Evolutionary conservation across 1,140 invertebrate genomes (phyloP).

Genomic region (Papilio polyxenes): DNA sequence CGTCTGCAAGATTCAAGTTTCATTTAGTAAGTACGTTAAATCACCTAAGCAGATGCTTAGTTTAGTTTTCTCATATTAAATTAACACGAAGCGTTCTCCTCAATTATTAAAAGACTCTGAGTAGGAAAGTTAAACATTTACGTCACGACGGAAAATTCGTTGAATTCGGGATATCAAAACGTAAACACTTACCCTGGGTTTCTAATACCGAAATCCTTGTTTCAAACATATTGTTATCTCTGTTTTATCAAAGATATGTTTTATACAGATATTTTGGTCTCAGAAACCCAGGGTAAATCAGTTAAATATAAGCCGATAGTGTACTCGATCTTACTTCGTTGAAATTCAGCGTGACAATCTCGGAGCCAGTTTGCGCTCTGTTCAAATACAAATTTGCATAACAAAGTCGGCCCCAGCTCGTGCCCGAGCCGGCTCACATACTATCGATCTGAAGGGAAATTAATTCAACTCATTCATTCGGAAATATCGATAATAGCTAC

Average conservation of each 20-base stretch:
- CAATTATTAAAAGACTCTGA: too few relatives aligned
- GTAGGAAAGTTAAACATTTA: too few relatives aligned
- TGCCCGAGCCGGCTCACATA: slow-evolving; percentile 25
- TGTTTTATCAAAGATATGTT: too few relatives aligned
- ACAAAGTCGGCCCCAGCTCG: slow-evolving; percentile 31
- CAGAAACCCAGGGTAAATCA: background rate
- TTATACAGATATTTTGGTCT: too few relatives aligned
- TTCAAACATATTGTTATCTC: too few relatives aligned
- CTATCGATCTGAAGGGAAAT: slow-evolving; percentile 21
- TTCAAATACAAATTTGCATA: slow-evolving; percentile 38
- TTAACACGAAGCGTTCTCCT: too few relatives aligned
- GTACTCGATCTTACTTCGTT: slow-evolving; percentile 23
- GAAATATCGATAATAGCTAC: slow-evolving; percentile 23
- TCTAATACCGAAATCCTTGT: too few relatives aligned
- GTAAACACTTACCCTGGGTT: background rate
- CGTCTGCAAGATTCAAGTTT: too few relatives aligned
- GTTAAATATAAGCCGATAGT: slow-evolving; percentile 23
- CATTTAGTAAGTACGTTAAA: too few relatives aligned
- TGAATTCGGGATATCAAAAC: background rate
- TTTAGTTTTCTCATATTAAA: too few relatives aligned
- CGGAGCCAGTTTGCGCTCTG: slow-evolving; percentile 24
- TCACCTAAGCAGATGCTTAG: too few relatives aligned
- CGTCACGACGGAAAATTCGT: too few relatives aligned
- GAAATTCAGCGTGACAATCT: slow-evolving; percentile 25
- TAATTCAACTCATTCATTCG: slow-evolving; percentile 33